Conservation (phyloP, 2,113 vertebrate species). For the Brachypodius melanocephalos region DNA sequence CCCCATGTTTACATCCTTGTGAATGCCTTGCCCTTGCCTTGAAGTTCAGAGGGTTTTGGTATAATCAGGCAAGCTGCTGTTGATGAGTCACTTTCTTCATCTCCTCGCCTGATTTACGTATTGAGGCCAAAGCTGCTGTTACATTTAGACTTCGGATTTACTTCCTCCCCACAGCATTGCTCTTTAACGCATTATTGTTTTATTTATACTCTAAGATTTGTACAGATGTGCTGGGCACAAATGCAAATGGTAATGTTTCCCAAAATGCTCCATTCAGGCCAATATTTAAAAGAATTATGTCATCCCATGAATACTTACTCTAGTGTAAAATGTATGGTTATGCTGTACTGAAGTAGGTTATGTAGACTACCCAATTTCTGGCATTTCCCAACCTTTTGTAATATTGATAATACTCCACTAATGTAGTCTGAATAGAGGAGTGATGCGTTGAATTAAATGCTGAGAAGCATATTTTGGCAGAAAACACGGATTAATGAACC, state of each 20-base stretch:
- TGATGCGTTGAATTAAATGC: not conserved
- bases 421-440: not conserved
- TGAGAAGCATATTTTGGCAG: not conserved
- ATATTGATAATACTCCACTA: not conserved
- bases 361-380: not conserved
- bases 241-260: not conserved
- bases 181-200: not conserved
- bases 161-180: not conserved
- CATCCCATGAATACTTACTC: not conserved
- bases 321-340: not conserved
- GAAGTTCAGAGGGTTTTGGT: not conserved
- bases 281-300: not conserved
- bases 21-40: not conserved
- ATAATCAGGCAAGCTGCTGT: not conserved
- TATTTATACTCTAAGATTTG: not conserved
- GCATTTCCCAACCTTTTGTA: not conserved
- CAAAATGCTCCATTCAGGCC: not conserved
- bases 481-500: not conserved
- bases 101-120: not conserved
- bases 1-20: not conserved
- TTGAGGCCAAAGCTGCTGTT: slow-evolving; percentile 22
- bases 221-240: not conserved
- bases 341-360: not conserved
- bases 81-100: slow-evolving; percentile 32
- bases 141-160: not conserved